Conservation (phyloP, 2,888 invertebrate genomes). For the Agonopterix heracliana region DNA sequence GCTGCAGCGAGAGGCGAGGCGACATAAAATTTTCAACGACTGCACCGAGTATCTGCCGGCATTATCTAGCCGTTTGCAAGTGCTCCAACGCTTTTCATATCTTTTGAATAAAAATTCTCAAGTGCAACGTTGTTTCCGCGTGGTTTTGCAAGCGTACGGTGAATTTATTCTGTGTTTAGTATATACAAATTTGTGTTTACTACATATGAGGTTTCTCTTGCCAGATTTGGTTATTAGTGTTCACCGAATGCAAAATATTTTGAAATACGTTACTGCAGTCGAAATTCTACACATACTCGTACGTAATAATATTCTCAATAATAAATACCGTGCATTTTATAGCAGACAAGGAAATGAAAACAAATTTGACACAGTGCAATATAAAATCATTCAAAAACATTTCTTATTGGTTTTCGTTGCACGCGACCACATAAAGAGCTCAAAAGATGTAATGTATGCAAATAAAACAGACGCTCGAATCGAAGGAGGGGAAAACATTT, state of each 20-base stretch:
- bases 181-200: slow-evolving; percentile 10
- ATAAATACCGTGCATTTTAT: no score
- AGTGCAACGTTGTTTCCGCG: slow-evolving; percentile 41
- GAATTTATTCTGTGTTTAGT: slow-evolving; percentile 19
- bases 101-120: slow-evolving; percentile 62
- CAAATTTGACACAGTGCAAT: no score
- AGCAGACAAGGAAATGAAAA: no score
- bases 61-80: slow-evolving; percentile 70
- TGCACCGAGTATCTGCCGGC: slow-evolving; percentile 62
- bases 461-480: slow-evolving; percentile 34
- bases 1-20: slow-evolving; percentile 61
- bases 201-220: slow-evolving; percentile 7
- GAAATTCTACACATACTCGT: no score
- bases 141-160: slow-evolving; percentile 18
- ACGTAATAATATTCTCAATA: no score
- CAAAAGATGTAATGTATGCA: slow-evolving; percentile 31
- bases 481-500: slow-evolving; percentile 31
- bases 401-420: slow-evolving; percentile 2
- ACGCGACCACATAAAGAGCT: slow-evolving; percentile 23
- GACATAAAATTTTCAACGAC: slow-evolving; percentile 73
- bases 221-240: slow-evolving; percentile 7
- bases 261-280: not conserved
- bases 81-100: slow-evolving; percentile 58
- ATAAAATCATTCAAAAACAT: no score
- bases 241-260: slow-evolving; percentile 1